Percentiles rank a stretch among this genome's conserved stretches.
These are phyloP conservation scores for Suncus etruscus DNA, from an alignment of 2,113 vertebrate species.

Conservation along the genomic window DNA sequence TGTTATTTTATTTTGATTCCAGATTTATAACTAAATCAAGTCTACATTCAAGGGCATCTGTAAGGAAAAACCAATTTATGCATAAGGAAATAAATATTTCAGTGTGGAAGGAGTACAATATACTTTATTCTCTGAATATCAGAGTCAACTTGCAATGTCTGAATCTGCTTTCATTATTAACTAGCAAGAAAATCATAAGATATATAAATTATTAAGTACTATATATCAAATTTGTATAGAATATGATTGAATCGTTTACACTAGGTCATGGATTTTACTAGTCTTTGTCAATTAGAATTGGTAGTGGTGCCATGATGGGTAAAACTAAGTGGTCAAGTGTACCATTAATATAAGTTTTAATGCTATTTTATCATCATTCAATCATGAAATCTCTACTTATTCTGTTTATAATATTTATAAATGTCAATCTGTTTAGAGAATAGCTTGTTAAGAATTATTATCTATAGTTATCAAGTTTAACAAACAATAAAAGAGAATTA, in stretches of 20 bases:
- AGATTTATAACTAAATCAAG: neutral
- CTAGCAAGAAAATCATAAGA: neutral
- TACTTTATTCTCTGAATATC: neutral
- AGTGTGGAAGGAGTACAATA: neutral
- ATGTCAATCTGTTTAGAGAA: constrained; percentile 51
- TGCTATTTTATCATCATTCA: constrained; percentile 48
- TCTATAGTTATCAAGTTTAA: constrained; percentile 65
- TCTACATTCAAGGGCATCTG: neutral
- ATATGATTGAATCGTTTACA: neutral
- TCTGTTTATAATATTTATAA: constrained; percentile 67
- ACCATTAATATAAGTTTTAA: constrained; percentile 52
- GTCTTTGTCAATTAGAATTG: constrained; percentile 12
- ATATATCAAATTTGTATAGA: neutral
- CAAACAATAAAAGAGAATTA: constrained; percentile 57
- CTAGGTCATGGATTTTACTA: neutral
- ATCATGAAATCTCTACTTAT: constrained; percentile 46
- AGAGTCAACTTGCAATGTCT: neutral
- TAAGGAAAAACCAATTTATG: neutral
- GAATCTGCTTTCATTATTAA: neutral
- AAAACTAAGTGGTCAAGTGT: neutral
- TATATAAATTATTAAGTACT: too few relatives aligned
- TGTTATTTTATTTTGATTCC: neutral
- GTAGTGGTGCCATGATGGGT: neutral
- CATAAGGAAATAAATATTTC: neutral
- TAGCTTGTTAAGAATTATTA: constrained; percentile 53